These are phyloP conservation scores for Drosophila parvula DNA, from an alignment of 1,140 invertebrate genomes.

Conservation along the genomic window DNA sequence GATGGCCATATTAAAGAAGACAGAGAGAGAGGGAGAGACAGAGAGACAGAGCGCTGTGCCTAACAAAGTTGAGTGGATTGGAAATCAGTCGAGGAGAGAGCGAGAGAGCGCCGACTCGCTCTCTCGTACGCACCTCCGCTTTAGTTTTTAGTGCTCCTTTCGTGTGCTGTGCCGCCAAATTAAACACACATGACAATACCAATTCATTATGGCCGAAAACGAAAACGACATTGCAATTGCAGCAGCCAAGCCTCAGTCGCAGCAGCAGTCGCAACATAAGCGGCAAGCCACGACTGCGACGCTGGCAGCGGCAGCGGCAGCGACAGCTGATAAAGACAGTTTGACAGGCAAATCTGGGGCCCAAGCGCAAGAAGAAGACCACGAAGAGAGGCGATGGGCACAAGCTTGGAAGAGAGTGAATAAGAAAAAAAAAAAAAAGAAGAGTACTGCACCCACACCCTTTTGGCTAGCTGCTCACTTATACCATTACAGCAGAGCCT, in stretches of 20 bases:
- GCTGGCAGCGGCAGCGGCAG: slow-evolving; percentile 1
- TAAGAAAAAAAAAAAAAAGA: slow-evolving; percentile 8
- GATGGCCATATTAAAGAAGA: slow-evolving; percentile 43
- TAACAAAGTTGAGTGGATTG: slow-evolving; percentile 49
- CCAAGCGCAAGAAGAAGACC: slow-evolving; percentile 2
- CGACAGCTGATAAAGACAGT: slow-evolving; percentile 45
- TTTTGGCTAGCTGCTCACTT: slow-evolving; percentile 12
- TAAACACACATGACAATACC: slow-evolving; percentile 58
- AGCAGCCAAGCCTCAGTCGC: slow-evolving; percentile 15
- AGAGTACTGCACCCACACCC: slow-evolving; percentile 21
- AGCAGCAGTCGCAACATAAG: not conserved
- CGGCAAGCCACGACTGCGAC: slow-evolving; percentile 3
- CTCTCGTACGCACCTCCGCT: slow-evolving; percentile 1
- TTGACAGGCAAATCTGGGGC: slow-evolving; percentile 50
- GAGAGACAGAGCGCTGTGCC: slow-evolving; percentile 18
- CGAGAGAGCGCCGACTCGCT: slow-evolving; percentile 33
- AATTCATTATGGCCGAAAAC: slow-evolving; percentile 66
- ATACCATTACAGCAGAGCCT: slow-evolving; percentile 1
- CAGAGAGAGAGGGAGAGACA: slow-evolving; percentile 2
- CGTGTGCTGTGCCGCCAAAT: slow-evolving; percentile 45
- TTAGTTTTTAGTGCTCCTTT: slow-evolving; percentile 21
- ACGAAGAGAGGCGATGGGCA: not conserved
- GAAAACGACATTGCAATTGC: slow-evolving; percentile 41
- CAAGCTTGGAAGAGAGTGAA: slow-evolving; percentile 1
- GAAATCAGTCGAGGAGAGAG: slow-evolving; percentile 45